Percentiles rank a stretch among this genome's conserved stretches.
phyloP scores from a whole-genome alignment of 2,888 invertebrate species.

The Epinotia bilunana region DNA sequence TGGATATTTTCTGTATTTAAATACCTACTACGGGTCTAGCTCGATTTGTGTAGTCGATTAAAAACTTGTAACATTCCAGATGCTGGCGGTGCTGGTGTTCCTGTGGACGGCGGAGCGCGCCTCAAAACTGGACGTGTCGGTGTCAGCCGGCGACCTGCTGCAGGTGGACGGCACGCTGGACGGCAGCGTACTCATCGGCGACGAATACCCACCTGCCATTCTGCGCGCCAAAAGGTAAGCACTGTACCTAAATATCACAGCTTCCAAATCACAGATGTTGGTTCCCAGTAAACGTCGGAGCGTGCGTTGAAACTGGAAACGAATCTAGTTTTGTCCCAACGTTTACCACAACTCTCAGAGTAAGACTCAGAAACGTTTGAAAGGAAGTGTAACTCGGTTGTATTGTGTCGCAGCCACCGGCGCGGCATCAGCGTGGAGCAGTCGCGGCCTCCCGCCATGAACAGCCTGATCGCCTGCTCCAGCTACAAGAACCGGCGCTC shows the following conservation, averaged over 20 bases:
- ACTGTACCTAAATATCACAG: neutral
- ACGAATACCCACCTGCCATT: conserved; percentile 66
- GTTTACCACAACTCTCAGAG: neutral
- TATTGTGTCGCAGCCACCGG: conserved; percentile 60
- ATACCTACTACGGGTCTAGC: no score
- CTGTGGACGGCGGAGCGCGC: conserved; percentile 69
- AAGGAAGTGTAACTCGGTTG: neutral
- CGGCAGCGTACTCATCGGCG: conserved; percentile 77
- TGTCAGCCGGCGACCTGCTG: conserved; percentile 79
- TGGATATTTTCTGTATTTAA: no score
- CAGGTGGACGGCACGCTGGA: conserved; percentile 81
- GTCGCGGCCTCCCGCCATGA: conserved; percentile 88
- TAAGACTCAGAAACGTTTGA: neutral
- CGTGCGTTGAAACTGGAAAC: no score
- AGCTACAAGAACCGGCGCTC: conserved; percentile 88
- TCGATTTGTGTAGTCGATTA: neutral
- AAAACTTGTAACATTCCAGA: conserved; percentile 53
- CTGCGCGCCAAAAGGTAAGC: conserved; percentile 69
- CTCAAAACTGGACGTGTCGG: conserved; percentile 76
- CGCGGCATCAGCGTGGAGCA: conserved; percentile 86
- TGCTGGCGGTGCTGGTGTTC: conserved; percentile 75
- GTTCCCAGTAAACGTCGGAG: no score
- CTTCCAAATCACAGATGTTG: no score
- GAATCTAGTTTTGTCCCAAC: no score
- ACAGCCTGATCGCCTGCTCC: conserved; percentile 90